A percentile compares a stretch with the other conserved stretches of the same genome.
These are phyloP conservation scores for Sebastes cheni DNA, from an alignment of 2,797 vertebrate genomes.

Conservation along the genomic window DNA sequence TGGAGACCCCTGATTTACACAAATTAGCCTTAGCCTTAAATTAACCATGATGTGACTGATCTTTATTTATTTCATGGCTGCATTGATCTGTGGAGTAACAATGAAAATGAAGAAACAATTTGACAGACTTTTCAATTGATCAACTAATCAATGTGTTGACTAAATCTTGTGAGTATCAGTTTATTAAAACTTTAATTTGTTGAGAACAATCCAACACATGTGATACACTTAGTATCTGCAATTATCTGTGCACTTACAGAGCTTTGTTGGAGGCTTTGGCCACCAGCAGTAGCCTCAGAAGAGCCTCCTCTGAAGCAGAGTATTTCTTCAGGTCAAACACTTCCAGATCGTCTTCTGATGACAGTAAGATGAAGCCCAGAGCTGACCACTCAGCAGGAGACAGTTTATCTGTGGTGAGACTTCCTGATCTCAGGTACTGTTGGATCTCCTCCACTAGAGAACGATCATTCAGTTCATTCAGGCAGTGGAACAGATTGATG, in stretches of 20 bases:
- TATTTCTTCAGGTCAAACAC: slow-evolving; percentile 3
- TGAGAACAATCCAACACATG: not conserved
- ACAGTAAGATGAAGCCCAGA: slow-evolving; percentile 29
- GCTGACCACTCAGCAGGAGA: slow-evolving; percentile 29
- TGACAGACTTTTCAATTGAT: not conserved
- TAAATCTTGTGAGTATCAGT: not conserved
- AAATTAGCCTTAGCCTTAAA: not conserved
- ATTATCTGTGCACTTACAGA: not conserved
- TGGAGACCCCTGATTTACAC: not conserved
- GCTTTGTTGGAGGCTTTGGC: not conserved
- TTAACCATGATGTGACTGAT: not conserved
- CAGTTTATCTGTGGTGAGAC: slow-evolving; percentile 3
- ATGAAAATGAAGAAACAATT: not conserved
- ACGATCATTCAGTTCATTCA: not conserved
- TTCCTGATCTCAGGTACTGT: slow-evolving; percentile 3
- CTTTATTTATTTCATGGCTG: not conserved
- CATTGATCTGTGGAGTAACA: not conserved
- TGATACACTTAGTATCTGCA: not conserved
- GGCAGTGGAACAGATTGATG: not conserved
- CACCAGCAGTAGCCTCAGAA: not conserved
- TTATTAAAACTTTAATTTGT: not conserved
- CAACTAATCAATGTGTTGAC: no score
- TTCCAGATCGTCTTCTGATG: not conserved
- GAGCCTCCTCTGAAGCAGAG: not conserved
- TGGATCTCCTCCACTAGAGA: slow-evolving; percentile 25